Conservation (phyloP, 2,797 vertebrate species). For the Pseudochromis fuscus region DNA sequence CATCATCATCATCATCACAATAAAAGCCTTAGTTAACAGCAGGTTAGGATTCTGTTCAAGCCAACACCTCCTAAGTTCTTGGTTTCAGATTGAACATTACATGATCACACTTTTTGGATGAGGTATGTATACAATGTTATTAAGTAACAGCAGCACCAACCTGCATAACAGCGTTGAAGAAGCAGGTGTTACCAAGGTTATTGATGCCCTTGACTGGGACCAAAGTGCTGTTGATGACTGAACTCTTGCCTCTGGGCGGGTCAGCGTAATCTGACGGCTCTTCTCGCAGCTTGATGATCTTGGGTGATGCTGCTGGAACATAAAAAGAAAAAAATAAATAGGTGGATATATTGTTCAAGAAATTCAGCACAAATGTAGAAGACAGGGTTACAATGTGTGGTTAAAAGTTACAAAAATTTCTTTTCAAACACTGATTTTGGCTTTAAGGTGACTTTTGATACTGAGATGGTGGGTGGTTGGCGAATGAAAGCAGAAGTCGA, state of each 20-base stretch:
- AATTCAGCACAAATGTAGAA: not conserved
- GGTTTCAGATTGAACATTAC: no score
- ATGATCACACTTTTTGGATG: not conserved
- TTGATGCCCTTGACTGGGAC: slow-evolving; percentile 95
- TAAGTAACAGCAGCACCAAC: slow-evolving; percentile 80
- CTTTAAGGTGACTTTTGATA: slow-evolving; percentile 1
- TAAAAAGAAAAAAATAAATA: slow-evolving; percentile 22
- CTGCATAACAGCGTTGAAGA: slow-evolving; percentile 99
- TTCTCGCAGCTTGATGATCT: slow-evolving; percentile 90
- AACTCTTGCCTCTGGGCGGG: slow-evolving; percentile 84
- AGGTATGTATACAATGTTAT: no score
- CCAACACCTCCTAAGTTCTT: no score
- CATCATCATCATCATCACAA: no score
- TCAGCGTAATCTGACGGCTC: slow-evolving; percentile 88
- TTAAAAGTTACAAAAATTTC: not conserved
- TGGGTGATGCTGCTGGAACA: slow-evolving; percentile 88
- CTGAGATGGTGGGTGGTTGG: slow-evolving; percentile 15
- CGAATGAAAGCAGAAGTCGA: not conserved
- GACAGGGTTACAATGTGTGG: not conserved
- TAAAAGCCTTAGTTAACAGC: no score
- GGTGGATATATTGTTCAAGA: not conserved
- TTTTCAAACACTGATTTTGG: not conserved
- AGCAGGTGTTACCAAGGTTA: slow-evolving; percentile 98
- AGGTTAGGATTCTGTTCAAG: no score
- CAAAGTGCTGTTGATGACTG: slow-evolving; percentile 81